A percentile compares a stretch with the other conserved stretches of the same genome.
Evolutionary conservation across 2,797 vertebrate genomes (phyloP).

Genomic region (Coendou prehensilis): DNA sequence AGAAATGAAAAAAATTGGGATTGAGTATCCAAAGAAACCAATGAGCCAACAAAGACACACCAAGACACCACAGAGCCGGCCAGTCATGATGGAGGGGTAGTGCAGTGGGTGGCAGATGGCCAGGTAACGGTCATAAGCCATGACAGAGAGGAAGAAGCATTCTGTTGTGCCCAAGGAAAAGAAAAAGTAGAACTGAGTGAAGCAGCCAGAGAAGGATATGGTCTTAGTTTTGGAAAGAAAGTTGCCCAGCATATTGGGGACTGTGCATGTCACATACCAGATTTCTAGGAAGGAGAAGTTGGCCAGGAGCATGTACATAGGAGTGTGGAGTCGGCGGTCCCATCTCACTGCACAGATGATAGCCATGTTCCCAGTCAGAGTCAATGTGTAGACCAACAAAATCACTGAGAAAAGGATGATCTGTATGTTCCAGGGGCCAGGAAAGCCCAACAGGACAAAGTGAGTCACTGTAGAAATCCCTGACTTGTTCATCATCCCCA

Average conservation of each 20-base stretch:
- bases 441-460: constrained; percentile 84
- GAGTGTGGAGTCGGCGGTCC: constrained; percentile 75
- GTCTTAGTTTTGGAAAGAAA: constrained; percentile 48
- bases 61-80: constrained; percentile 21
- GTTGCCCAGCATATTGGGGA: constrained; percentile 73
- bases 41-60: constrained; percentile 66
- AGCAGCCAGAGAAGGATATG: background rate
- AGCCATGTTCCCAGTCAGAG: constrained; percentile 81
- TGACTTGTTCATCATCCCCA: constrained; percentile 68
- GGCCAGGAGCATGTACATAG: constrained; percentile 83
- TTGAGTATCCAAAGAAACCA: constrained; percentile 52
- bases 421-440: constrained; percentile 66
- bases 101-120: constrained; percentile 73
- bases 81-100: background rate
- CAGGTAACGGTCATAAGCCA: constrained; percentile 76
- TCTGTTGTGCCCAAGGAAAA: constrained; percentile 77
- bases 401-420: constrained; percentile 78
- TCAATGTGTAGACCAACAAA: constrained; percentile 76
- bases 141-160: constrained; percentile 74
- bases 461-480: constrained; percentile 61
- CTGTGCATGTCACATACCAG: constrained; percentile 83
- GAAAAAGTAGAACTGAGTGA: constrained; percentile 78
- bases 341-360: constrained; percentile 77
- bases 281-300: constrained; percentile 86
- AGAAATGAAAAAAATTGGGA: constrained; percentile 68